Conservation (phyloP, 92 coral and sea anemone species). For the Micromussa lordhowensis region DNA sequence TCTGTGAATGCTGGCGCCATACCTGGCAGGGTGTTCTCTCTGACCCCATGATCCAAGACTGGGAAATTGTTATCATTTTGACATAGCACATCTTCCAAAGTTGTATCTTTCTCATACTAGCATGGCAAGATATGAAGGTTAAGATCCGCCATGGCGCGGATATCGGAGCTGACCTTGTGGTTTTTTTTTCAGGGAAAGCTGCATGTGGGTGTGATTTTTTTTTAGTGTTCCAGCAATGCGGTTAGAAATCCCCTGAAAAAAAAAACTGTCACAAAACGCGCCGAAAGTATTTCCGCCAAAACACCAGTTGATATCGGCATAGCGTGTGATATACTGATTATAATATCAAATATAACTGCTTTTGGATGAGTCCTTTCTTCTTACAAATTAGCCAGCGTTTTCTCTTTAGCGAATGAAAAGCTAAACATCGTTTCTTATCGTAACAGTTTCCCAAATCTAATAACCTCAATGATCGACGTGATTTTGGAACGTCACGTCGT, state of each 20-base stretch:
- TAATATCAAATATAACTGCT: not conserved
- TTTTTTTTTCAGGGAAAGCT: not conserved
- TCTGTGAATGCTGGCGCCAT: not conserved
- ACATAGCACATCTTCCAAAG: not conserved
- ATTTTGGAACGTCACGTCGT: conserved; percentile 50
- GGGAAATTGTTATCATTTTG: not conserved
- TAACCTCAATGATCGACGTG: conserved; percentile 51
- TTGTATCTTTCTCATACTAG: not conserved
- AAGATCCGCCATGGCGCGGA: not conserved
- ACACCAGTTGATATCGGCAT: not conserved
- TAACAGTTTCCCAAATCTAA: conserved; percentile 10
- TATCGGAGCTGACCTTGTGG: conserved; percentile 20
- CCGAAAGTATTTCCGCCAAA: not conserved
- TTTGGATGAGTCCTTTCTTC: not conserved
- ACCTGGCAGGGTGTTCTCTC: not conserved
- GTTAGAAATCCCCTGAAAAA: conserved; percentile 3
- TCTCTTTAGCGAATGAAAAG: not conserved
- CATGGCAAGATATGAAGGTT: not conserved
- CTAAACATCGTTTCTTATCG: not conserved
- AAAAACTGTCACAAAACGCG: not conserved
- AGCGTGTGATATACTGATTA: not conserved
- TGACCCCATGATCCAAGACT: not conserved
- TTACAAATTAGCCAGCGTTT: not conserved
- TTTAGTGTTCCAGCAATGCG: not conserved
- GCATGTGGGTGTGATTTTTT: not conserved